phyloP scores from a whole-genome alignment of 2,888 invertebrate species.

The Athetis lepigone region DNA sequence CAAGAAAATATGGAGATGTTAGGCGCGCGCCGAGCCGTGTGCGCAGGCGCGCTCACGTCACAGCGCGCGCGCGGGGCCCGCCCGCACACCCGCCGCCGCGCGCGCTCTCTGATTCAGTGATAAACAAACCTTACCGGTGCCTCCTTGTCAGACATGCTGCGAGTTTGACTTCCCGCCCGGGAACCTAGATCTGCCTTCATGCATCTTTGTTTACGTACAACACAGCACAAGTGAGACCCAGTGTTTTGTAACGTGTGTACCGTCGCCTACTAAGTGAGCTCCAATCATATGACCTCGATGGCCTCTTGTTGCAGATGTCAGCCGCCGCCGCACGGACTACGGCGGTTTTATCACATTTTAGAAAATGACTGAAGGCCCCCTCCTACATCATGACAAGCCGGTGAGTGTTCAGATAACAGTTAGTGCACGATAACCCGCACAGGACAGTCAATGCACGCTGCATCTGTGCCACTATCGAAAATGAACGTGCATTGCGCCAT shows the following conservation, averaged over 20 bases:
- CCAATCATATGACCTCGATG: conserved; percentile 84
- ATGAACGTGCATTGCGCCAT: conserved; percentile 22
- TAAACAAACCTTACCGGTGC: conserved; percentile 82
- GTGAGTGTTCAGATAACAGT: conserved; percentile 77
- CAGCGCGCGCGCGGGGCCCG: conserved; percentile 59
- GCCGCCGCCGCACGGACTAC: conserved; percentile 86
- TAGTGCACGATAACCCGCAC: conserved; percentile 50
- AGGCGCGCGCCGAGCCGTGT: conserved; percentile 54
- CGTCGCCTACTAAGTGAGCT: conserved; percentile 58
- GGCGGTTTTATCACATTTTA: conserved; percentile 89
- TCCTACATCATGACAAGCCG: conserved; percentile 85
- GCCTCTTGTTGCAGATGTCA: conserved; percentile 87
- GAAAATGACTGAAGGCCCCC: conserved; percentile 89
- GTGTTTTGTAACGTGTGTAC: conserved; percentile 55
- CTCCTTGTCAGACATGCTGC: conserved; percentile 81
- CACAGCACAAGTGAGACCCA: conserved; percentile 84
- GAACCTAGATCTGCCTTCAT: conserved; percentile 81
- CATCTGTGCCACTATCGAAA: conserved; percentile 54
- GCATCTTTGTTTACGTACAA: conserved; percentile 82
- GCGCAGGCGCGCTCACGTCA: conserved; percentile 66
- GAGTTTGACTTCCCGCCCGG: conserved; percentile 78
- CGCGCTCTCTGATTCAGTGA: conserved; percentile 78
- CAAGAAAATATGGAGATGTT: conserved; percentile 58
- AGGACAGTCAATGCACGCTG: conserved; percentile 57
- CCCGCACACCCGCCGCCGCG: conserved; percentile 62